These are phyloP conservation scores for Phlogophora meticulosa DNA, from an alignment of 2,888 invertebrate genomes.

Conservation along the genomic window DNA sequence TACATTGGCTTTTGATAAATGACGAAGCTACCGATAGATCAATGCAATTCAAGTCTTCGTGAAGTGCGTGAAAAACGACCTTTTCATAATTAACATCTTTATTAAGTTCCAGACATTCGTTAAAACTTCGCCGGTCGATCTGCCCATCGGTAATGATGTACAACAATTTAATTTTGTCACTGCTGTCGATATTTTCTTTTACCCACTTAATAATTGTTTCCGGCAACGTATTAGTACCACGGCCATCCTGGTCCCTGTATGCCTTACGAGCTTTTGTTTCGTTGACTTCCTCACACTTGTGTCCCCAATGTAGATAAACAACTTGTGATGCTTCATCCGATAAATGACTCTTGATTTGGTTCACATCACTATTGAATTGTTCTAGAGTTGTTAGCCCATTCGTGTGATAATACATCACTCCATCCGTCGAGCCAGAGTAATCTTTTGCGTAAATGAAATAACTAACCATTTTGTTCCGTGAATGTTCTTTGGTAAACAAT, in stretches of 20 bases:
- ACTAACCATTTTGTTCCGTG: conserved; percentile 24
- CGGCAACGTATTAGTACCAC: conserved; percentile 16
- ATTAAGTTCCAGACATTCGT: conserved; percentile 28
- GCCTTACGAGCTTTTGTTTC: conserved; percentile 15
- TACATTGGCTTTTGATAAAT: conserved; percentile 61
- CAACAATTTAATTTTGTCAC: conserved; percentile 36
- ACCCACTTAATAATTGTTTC: conserved; percentile 39
- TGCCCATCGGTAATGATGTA: conserved; percentile 40
- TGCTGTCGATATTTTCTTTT: neutral
- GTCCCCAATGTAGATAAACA: conserved; percentile 35
- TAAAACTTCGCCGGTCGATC: conserved; percentile 1
- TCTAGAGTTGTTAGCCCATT: conserved; percentile 21
- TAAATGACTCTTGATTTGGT: conserved; percentile 17
- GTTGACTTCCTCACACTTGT: conserved; percentile 14
- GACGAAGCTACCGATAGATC: conserved; percentile 56
- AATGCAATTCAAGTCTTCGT: conserved; percentile 15
- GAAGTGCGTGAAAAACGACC: conserved; percentile 27
- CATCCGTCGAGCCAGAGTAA: conserved; percentile 15
- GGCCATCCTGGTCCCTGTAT: neutral
- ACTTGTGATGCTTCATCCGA: conserved; percentile 13
- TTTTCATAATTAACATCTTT: conserved; percentile 36
- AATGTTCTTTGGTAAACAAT: neutral
- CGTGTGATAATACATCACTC: conserved; percentile 18
- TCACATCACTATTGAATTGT: conserved; percentile 25
- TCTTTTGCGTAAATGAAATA: conserved; percentile 38